phyloP scores from a whole-genome alignment of 2,113 vertebrate species.

The Sigmodon hispidus region DNA sequence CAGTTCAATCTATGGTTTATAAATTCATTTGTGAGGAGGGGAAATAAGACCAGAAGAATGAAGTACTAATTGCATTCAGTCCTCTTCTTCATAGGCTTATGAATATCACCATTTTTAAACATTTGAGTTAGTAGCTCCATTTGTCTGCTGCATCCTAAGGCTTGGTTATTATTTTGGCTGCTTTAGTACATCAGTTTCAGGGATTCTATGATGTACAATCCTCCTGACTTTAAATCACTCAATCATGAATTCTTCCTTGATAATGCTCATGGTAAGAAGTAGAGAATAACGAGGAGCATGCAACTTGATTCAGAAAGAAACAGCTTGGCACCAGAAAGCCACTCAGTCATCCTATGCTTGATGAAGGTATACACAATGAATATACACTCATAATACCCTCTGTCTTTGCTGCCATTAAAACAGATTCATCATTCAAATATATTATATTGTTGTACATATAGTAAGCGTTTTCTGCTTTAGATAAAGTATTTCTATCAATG shows the following conservation, averaged over 20 bases:
- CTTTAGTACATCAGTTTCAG: neutral
- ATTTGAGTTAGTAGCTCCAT: conserved; percentile 20
- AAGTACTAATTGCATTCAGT: neutral
- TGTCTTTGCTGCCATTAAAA: neutral
- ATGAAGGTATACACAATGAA: neutral
- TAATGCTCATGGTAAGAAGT: neutral
- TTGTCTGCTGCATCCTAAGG: neutral
- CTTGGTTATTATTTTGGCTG: neutral
- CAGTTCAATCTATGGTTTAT: neutral
- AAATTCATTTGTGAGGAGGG: conserved; percentile 20
- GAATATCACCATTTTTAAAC: conserved; percentile 46
- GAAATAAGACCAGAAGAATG: neutral
- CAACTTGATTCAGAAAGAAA: neutral
- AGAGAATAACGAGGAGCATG: neutral
- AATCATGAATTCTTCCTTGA: neutral
- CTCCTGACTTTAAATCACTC: neutral
- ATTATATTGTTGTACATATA: neutral
- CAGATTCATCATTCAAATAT: neutral
- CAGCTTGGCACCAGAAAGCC: neutral
- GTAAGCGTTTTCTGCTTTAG: neutral
- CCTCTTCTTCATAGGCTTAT: conserved; percentile 17
- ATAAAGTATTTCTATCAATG: conserved; percentile 16
- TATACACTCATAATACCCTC: neutral
- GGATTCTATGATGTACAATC: neutral
- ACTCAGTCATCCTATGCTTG: neutral